Conservation (phyloP, 2,888 invertebrate species). For the Stenurella melanura region DNA sequence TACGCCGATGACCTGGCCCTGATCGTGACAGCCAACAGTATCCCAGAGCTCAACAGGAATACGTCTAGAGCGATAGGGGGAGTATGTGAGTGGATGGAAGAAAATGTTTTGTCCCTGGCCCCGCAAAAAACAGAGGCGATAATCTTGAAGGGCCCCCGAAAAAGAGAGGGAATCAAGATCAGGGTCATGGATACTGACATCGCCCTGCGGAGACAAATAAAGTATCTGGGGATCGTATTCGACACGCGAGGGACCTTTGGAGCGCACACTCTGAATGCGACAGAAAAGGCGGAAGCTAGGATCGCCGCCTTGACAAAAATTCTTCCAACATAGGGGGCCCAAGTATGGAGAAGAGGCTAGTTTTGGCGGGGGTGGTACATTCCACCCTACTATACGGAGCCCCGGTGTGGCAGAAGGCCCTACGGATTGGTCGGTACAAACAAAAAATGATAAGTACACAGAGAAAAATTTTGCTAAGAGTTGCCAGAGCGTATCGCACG, state of each 20-base stretch:
- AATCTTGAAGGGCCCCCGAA: constrained; percentile 17
- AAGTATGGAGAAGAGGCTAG: constrained; percentile 15
- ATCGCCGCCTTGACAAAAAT: constrained; percentile 47
- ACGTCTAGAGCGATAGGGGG: neutral
- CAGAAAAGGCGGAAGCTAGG: constrained; percentile 47
- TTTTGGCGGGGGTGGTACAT: constrained; percentile 28
- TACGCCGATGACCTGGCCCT: constrained; percentile 40
- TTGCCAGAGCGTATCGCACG: constrained; percentile 25
- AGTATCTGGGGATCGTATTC: constrained; percentile 56
- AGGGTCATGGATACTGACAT: neutral
- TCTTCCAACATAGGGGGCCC: constrained; percentile 53
- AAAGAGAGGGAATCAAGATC: constrained; percentile 16
- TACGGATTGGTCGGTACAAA: constrained; percentile 15
- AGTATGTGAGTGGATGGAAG: neutral
- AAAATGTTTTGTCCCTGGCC: neutral
- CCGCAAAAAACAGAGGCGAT: neutral
- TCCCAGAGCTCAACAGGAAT: neutral
- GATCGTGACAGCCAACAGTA: neutral
- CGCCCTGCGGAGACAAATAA: constrained; percentile 23
- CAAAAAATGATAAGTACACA: constrained; percentile 26
- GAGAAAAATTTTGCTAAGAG: constrained; percentile 22
- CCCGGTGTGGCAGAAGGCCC: constrained; percentile 36
- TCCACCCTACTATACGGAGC: constrained; percentile 42
- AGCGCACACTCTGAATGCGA: constrained; percentile 46
- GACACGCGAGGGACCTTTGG: constrained; percentile 49